A percentile compares a stretch with the other conserved stretches of the same genome.
phyloP scores from a whole-genome alignment of 2,113 vertebrate genomes.

The Perca fluviatilis region DNA sequence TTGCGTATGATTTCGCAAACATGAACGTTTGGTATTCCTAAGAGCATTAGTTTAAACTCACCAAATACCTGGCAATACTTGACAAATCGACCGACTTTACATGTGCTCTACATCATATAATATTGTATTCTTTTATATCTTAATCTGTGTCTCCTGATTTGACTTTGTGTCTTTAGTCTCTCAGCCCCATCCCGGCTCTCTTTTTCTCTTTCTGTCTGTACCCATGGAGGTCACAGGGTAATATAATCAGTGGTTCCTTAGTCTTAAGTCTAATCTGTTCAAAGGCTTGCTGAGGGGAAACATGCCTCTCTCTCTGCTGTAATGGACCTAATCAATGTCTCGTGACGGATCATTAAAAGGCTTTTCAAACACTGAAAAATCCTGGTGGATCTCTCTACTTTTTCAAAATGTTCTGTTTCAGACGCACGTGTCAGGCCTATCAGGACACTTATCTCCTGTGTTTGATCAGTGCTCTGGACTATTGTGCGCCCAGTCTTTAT shows the following conservation, averaged over 20 bases:
- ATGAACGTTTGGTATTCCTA: constrained; percentile 11
- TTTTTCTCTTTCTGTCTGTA: constrained; percentile 22
- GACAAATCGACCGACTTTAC: constrained; percentile 50
- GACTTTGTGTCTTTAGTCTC: constrained; percentile 5
- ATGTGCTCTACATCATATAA: constrained; percentile 52
- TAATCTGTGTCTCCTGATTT: constrained; percentile 16
- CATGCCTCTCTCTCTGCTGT: constrained; percentile 71
- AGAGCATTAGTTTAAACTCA: constrained; percentile 46
- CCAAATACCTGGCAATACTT: constrained; percentile 82
- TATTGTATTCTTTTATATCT: constrained; percentile 37
- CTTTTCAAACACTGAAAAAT: constrained; percentile 74
- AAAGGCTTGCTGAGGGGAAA: constrained; percentile 69
- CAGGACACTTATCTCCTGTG: constrained; percentile 48
- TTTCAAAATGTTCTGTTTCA: constrained; percentile 11
- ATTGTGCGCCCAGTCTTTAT: constrained; percentile 29
- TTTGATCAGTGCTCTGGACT: constrained; percentile 43
- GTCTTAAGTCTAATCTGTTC: constrained; percentile 72
- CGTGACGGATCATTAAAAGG: constrained; percentile 80
- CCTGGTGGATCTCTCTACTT: constrained; percentile 75
- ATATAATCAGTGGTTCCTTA: constrained; percentile 41
- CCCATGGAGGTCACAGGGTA: constrained; percentile 54
- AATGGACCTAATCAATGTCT: constrained; percentile 78
- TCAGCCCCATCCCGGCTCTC: background rate
- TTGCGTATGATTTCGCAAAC: constrained; percentile 14
- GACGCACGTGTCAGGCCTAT: constrained; percentile 6